Evolutionary conservation across 2,797 vertebrate genomes (phyloP).

Genomic region (Sebastes nivosus): DNA sequence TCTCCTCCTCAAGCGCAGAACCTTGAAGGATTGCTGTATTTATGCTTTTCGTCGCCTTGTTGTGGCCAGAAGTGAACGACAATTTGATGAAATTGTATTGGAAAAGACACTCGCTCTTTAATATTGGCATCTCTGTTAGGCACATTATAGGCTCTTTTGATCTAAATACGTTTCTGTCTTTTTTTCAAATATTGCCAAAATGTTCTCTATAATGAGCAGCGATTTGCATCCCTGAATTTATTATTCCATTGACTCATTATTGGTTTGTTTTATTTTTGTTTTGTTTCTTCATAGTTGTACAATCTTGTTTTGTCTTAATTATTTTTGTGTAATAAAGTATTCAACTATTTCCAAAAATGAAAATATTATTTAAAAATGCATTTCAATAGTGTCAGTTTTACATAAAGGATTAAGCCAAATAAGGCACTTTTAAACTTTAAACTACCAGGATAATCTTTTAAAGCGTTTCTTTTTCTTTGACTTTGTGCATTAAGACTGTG

Average conservation of each 20-base stretch:
- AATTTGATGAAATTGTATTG: neutral
- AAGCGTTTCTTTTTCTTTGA: slow-evolving; percentile 28
- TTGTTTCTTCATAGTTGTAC: neutral
- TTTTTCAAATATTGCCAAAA: neutral
- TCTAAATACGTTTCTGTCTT: neutral
- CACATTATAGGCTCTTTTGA: neutral
- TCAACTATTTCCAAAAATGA: neutral
- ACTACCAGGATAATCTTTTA: slow-evolving; percentile 32
- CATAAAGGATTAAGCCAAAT: neutral
- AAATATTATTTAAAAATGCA: neutral
- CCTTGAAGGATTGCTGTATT: neutral
- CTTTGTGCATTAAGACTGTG: slow-evolving; percentile 4
- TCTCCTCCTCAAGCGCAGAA: slow-evolving; percentile 20
- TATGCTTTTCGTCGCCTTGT: neutral
- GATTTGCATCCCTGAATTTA: neutral
- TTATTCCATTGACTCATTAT: neutral
- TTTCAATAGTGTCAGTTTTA: neutral
- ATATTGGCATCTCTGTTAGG: neutral
- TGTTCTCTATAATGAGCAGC: neutral
- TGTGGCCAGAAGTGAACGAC: neutral
- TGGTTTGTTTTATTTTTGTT: neutral
- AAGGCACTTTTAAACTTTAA: neutral
- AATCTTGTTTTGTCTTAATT: neutral
- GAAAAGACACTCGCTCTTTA: neutral
- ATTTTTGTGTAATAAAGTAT: slow-evolving; percentile 49